Evolutionary conservation across 2,113 vertebrate genomes (phyloP), one percentile per base, ranked within the genome.

Genomic region (Odocoileus hemionus): DNA sequence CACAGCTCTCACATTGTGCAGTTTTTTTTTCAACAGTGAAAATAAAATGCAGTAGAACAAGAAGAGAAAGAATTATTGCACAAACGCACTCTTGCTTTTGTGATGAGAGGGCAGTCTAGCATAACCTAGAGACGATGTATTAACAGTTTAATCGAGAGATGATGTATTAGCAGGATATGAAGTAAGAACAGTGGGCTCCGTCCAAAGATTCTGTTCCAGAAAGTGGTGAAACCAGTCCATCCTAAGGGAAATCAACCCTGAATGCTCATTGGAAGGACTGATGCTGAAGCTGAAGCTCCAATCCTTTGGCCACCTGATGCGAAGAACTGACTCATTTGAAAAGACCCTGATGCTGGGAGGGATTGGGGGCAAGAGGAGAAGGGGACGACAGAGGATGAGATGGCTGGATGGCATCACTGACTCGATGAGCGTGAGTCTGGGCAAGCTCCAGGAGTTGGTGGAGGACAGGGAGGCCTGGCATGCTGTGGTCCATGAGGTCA

Each of bases 281-380:
- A 70, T 3, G 64, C 19, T 70, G 19, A 36, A 12, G n/a, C 64
- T 12, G 64, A 70, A 70, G 2, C 64, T 70, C 64, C 64, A 70
- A 4, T 21, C 0, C 9, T 70, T 36, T 70, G 64, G n/a, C n/a
- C n/a, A 0, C 19, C 19, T 23, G 64, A 70, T 11, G 9, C 0
- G 0, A 70, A 70, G 64, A 36, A 0, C 64, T 23, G 9, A 36
- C n/a, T 70, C n/a, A 11, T 0, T 70, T 1, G 64, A 70, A 70
- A 21, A 70, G n/a, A 36, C n/a, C 8, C n/a, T 70, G n/a, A 36
- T 70, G 17, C 64, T 70, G 64, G n/a, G 8, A 19, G 5, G 5
- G 64, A 67, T 0, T 36, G n/a, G 21, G 5, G n/a, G n/a, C 8
- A 0, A 4, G 64, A 67, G 0, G n/a, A 67, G 64, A 67, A 67